Base-by-base conservation (phyloP, 2,113 vertebrate genomes). In the Triplophysa rosa region DNA sequence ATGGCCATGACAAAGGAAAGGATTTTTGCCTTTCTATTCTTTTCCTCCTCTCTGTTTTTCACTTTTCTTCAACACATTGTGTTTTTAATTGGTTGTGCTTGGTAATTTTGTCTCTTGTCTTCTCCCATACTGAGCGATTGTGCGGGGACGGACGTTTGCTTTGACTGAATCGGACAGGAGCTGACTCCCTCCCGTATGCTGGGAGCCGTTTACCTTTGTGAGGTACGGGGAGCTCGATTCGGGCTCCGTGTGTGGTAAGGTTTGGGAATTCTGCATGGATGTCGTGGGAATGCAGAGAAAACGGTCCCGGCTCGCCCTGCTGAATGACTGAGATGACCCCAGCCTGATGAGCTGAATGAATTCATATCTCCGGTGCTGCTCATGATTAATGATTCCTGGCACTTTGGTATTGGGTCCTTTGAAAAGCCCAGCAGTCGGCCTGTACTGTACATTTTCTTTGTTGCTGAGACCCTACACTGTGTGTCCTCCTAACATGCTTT, bases 401-500 rank as follows among this genome's bases (percentile, higher is more conserved):
- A 52, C 73, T 84, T 77, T 84, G 78, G 66, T 72, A 66, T 56
- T 42, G 59, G 54, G 63, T 67, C 16, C 68, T 33, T 63, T 47
- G 58, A 77, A 73, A 58, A 80, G 69, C 78, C 37, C 49, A 45
- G 74, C 67, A 54, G 62, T 67, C 52, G 71, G 69, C 59, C 73
- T 64, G 61, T 76, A 65, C 59, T 58, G 45, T 80, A 70, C 47
- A 64, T 72, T 63, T 52, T 19, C 74, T 83, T 73, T 81, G 68
- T 73, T 52, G 42, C 13, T 12, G 2, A 14, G 47, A 26, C 63
- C 16, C 29, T 54, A 1, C 26, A 19, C 47, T 77, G 78, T 54
- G 58, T 45, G 82, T 72, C 69, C 67, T 72, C 69, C 67, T n/a
- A 67, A 77, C 82, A 83, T 71, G 73, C 76, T n/a, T 64, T 75